phyloP scores from a whole-genome alignment of 2,113 vertebrate genomes.

The Passer domesticus region DNA sequence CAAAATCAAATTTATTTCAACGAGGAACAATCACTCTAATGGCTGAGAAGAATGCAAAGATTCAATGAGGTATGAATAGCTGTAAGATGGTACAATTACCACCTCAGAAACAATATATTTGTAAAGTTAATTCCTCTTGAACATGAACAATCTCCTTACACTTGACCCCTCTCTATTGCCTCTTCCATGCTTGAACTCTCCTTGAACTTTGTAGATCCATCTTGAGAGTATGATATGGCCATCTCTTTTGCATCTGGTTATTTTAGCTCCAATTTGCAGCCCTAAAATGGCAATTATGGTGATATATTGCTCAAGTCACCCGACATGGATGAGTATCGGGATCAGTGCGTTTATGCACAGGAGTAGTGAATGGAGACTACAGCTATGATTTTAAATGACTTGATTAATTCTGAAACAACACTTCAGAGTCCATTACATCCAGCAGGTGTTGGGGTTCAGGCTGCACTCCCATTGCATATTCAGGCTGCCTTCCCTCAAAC shows the following conservation, averaged over 20 bases:
- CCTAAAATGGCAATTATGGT: slow-evolving; percentile 94
- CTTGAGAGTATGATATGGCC: slow-evolving; percentile 80
- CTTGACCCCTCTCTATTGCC: slow-evolving; percentile 87
- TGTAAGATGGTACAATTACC: slow-evolving; percentile 94
- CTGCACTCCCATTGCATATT: slow-evolving; percentile 37
- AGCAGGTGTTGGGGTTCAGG: slow-evolving; percentile 78
- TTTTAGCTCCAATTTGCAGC: slow-evolving; percentile 95
- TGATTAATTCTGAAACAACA: slow-evolving; percentile 87
- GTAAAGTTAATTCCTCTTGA: slow-evolving; percentile 88
- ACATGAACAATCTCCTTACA: slow-evolving; percentile 84
- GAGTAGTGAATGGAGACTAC: slow-evolving; percentile 78
- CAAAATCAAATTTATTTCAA: slow-evolving; percentile 81
- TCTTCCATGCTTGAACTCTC: slow-evolving; percentile 96
- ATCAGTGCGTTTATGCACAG: slow-evolving; percentile 86
- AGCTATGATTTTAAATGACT: slow-evolving; percentile 86
- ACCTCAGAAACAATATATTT: slow-evolving; percentile 95
- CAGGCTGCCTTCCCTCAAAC: slow-evolving; percentile 49
- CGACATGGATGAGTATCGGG: slow-evolving; percentile 83
- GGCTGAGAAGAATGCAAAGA: slow-evolving; percentile 84
- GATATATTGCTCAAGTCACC: slow-evolving; percentile 91
- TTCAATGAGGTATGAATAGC: slow-evolving; percentile 92
- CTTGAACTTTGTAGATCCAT: slow-evolving; percentile 93
- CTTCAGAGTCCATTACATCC: slow-evolving; percentile 81
- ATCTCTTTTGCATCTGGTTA: slow-evolving; percentile 97
- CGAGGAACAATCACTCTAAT: slow-evolving; percentile 76